Conservation (phyloP, 2,113 vertebrate genomes). For the Forbesichthys agassizii region DNA sequence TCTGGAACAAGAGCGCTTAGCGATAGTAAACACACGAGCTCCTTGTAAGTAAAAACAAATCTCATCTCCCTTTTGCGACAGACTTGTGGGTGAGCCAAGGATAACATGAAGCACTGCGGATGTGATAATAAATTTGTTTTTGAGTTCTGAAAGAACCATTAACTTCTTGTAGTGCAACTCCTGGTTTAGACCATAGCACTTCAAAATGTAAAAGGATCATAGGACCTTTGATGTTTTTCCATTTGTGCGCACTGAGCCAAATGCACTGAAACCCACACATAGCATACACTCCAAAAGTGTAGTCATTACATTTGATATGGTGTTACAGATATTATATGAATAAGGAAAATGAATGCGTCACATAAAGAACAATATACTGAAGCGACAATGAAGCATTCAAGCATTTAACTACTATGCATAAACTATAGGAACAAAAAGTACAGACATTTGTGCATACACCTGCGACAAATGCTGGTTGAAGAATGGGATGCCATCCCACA, state of each 20-base stretch:
- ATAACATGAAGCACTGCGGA: conserved; percentile 32
- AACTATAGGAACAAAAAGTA: too few species aligned
- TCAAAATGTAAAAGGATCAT: conserved; percentile 49
- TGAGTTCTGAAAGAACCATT: conserved; percentile 41
- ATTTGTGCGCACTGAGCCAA: conserved; percentile 42
- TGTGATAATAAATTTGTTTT: conserved; percentile 43
- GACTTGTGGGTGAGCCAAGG: conserved; percentile 32
- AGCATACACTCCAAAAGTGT: conserved; percentile 34
- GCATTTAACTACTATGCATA: too few species aligned
- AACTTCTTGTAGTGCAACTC: conserved; percentile 25
- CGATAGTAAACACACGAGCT: conserved; percentile 61
- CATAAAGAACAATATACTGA: conserved; percentile 3
- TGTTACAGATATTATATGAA: conserved; percentile 12
- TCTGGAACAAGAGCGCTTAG: conserved; percentile 51
- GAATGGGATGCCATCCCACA: too few species aligned
- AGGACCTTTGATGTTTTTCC: conserved; percentile 49
- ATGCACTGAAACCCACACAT: conserved; percentile 57
- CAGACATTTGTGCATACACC: too few species aligned
- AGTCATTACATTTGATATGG: conserved; percentile 37
- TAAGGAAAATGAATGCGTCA: neutral
- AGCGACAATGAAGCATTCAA: conserved; percentile 27
- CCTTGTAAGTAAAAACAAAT: conserved; percentile 22
- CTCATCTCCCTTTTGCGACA: conserved; percentile 33
- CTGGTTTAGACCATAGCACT: conserved; percentile 36
- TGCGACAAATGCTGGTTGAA: too few species aligned